Evolutionary conservation across 2,888 invertebrate genomes (phyloP).

Genomic region (Entomobrya multifasciata): DNA sequence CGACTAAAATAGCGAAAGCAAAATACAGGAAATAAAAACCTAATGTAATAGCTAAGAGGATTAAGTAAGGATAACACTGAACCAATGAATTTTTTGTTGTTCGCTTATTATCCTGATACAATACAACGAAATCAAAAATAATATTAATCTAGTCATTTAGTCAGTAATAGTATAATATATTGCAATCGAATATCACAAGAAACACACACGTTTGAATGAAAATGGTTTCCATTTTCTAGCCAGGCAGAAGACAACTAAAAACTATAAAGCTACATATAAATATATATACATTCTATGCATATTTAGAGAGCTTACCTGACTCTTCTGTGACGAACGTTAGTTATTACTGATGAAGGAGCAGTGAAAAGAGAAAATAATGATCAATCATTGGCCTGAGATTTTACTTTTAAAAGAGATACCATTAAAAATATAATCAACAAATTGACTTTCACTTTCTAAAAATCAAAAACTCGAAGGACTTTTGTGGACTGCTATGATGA

Average conservation of each 20-base stretch:
- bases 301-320: slow-evolving; percentile 74
- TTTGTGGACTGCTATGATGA: slow-evolving; percentile 65
- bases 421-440: slow-evolving; percentile 41
- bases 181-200: slow-evolving; percentile 29
- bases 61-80: slow-evolving; percentile 50
- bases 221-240: slow-evolving; percentile 39
- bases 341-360: slow-evolving; percentile 65
- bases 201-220: neutral
- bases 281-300: slow-evolving; percentile 56
- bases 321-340: slow-evolving; percentile 73
- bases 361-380: slow-evolving; percentile 66
- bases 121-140: slow-evolving; percentile 64
- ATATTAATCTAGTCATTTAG: slow-evolving; percentile 20
- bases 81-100: slow-evolving; percentile 53
- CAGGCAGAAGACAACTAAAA: slow-evolving; percentile 25
- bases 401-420: slow-evolving; percentile 62
- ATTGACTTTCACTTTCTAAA: slow-evolving; percentile 68
- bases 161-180: slow-evolving; percentile 10
- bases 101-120: slow-evolving; percentile 52
- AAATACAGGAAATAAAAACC: neutral
- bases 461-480: slow-evolving; percentile 65
- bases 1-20: slow-evolving; percentile 20
- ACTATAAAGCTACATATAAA: neutral
- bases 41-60: neutral
- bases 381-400: slow-evolving; percentile 75